Percentiles rank a stretch among this genome's conserved stretches.
Conservation (phyloP, 2,797 vertebrate species). For the Peromyscus nudipes region DNA sequence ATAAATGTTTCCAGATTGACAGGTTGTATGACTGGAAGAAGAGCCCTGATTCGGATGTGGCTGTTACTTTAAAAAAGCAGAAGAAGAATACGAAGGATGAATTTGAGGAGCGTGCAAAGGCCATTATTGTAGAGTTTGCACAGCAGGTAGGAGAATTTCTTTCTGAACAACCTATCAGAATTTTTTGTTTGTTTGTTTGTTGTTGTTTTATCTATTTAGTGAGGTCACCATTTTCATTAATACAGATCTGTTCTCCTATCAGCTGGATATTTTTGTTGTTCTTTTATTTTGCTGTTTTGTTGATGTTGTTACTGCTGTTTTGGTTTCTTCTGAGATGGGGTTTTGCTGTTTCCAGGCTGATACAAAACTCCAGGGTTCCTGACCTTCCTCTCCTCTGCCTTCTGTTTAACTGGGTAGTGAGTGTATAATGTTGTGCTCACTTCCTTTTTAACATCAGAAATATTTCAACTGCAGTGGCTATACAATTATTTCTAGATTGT, state of each 20-base stretch:
- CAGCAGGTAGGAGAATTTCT: constrained; percentile 92
- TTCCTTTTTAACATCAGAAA: background rate
- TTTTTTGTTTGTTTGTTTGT: background rate
- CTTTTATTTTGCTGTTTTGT: background rate
- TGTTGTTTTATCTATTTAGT: background rate
- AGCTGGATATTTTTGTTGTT: background rate
- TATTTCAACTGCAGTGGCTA: background rate
- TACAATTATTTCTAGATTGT: background rate
- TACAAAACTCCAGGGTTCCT: background rate
- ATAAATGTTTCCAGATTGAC: constrained; percentile 92
- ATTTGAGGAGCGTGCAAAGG: constrained; percentile 96
- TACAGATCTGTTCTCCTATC: background rate
- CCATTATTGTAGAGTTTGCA: constrained; percentile 97
- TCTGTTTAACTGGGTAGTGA: background rate
- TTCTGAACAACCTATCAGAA: background rate
- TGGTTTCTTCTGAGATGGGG: background rate
- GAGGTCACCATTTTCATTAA: background rate
- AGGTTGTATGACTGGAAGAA: constrained; percentile 99
- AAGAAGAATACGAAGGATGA: constrained; percentile 99
- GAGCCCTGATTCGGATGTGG: constrained; percentile 96
- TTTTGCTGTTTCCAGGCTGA: background rate
- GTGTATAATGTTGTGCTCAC: background rate
- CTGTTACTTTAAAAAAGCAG: constrained; percentile 97
- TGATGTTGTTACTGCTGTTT: background rate
- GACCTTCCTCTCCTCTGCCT: background rate